Percentiles rank a stretch among this genome's conserved stretches.
Evolutionary conservation across 2,113 vertebrate genomes (phyloP).

Genomic region (Donacobius atricapilla): DNA sequence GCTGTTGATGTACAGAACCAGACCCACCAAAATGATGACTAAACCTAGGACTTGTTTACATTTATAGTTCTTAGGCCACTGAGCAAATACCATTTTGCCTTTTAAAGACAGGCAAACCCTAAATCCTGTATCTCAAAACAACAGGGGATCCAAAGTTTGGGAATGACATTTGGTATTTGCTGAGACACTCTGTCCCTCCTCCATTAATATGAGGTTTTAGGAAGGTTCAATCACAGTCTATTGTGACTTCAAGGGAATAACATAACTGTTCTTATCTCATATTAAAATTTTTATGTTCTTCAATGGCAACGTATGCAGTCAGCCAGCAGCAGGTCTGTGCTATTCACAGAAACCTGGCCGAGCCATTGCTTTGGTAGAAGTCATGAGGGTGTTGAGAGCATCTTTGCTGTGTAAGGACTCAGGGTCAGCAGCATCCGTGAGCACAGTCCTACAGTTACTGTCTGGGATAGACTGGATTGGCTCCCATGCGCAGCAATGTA

Average conservation of each 20-base stretch:
- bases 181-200: neutral
- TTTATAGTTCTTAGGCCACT: neutral
- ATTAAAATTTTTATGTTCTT: neutral
- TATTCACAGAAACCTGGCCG: neutral
- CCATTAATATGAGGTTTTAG: neutral
- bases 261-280: neutral
- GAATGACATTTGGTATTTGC: neutral
- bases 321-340: neutral
- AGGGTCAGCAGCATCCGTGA: accelerated
- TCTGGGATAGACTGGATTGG: neutral
- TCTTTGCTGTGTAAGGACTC: neutral
- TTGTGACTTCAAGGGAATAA: neutral
- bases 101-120: neutral
- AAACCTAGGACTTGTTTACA: neutral
- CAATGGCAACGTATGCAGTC: neutral
- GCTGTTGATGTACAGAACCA: neutral
- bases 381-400: neutral
- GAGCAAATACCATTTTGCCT: neutral
- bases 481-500: neutral
- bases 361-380: neutral
- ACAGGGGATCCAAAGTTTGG: neutral
- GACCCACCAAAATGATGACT: neutral
- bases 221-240: neutral
- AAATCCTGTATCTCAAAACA: neutral
- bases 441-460: neutral